A percentile compares a stretch with the other conserved stretches of the same genome.
These are phyloP conservation scores for Geotrypetes seraphini DNA, from an alignment of 2,797 vertebrate genomes.

Conservation along the genomic window DNA sequence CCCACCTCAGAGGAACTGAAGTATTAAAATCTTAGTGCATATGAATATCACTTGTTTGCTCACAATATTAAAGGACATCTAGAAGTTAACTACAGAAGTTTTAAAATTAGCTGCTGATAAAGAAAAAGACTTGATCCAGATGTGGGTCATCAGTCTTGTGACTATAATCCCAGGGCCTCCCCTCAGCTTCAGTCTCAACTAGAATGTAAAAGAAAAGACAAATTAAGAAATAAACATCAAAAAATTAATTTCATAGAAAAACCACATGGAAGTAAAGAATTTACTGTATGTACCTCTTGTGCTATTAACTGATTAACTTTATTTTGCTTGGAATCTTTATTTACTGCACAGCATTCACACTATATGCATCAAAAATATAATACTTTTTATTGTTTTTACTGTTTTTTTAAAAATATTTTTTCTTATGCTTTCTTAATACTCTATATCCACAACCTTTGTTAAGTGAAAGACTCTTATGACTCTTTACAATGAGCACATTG, in stretches of 20 bases:
- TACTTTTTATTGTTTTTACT: no score
- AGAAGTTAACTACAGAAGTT: conserved; percentile 60
- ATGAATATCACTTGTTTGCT: conserved; percentile 59
- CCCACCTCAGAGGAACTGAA: conserved; percentile 33
- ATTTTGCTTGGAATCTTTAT: no score
- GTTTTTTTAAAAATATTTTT: no score
- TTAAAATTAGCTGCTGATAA: conserved; percentile 53
- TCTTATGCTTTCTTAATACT: no score
- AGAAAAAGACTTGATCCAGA: conserved; percentile 58
- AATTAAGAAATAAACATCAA: conserved; percentile 4
- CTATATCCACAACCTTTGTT: no score
- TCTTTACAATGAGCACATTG: no score
- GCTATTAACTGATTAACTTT: no score
- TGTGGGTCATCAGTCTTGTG: conserved; percentile 51
- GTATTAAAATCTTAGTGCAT: conserved; percentile 40
- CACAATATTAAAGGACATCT: conserved; percentile 65
- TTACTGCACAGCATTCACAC: no score
- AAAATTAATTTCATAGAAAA: no score
- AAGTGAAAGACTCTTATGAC: no score
- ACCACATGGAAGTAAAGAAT: background rate
- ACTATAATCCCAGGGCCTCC: conserved; percentile 57
- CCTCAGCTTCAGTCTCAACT: conserved; percentile 57
- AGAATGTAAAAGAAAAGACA: conserved; percentile 26
- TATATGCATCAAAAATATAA: no score
- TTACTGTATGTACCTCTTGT: no score